phyloP scores from a whole-genome alignment of 2,797 vertebrate genomes.

The Nyctibius grandis region DNA sequence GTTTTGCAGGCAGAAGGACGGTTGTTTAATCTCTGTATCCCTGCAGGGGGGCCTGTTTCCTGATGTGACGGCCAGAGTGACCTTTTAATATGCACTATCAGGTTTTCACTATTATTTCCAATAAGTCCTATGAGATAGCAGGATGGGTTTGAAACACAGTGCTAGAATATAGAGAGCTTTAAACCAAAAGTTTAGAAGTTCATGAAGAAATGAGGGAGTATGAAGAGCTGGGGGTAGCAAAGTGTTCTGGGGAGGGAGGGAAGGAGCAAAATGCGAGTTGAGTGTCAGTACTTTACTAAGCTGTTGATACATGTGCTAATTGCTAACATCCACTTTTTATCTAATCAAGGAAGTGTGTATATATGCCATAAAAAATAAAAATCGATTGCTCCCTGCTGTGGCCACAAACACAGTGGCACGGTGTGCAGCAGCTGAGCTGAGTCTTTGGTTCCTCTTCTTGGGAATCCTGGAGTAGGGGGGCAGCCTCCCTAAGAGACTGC shows the following conservation, averaged over 20 bases:
- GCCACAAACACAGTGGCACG: fast-evolving
- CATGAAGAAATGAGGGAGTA: not conserved
- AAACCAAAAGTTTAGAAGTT: not conserved
- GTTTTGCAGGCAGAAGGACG: not conserved
- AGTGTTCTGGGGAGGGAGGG: not conserved
- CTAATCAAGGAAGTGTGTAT: not conserved
- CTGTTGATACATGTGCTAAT: not conserved
- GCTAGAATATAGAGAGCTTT: not conserved
- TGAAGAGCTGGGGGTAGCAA: constrained; percentile 24
- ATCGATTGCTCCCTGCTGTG: not conserved
- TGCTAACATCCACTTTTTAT: not conserved
- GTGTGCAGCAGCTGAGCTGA: not conserved
- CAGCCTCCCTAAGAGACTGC: not conserved
- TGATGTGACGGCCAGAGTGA: not conserved
- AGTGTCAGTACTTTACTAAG: not conserved
- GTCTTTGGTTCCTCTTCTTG: not conserved
- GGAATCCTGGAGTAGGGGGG: not conserved
- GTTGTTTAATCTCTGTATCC: not conserved
- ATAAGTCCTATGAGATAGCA: not conserved
- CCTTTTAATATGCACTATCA: not conserved
- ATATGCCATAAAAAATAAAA: not conserved
- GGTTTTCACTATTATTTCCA: not conserved
- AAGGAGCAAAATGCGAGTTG: not conserved
- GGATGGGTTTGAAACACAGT: not conserved
- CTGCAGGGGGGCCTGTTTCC: not conserved